Evolutionary conservation across 1,140 invertebrate species (phyloP).

Genomic region (Lerema accius): DNA sequence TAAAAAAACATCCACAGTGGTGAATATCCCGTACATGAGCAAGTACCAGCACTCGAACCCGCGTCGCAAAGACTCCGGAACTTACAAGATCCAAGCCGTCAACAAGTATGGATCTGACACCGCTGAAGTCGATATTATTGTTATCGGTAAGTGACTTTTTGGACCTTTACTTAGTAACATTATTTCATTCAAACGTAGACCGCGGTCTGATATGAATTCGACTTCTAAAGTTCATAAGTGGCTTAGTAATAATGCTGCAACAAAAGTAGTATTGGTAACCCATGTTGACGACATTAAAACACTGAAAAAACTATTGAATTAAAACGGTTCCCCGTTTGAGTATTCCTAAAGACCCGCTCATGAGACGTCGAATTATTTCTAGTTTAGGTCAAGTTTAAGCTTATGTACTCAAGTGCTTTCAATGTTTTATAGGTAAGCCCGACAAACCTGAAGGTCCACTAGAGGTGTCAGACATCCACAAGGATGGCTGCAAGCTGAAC

Average conservation of each 20-base stretch:
- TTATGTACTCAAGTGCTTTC: no score
- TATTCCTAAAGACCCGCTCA: no score
- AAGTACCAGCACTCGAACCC: slow-evolving; percentile 93
- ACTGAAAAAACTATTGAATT: no score
- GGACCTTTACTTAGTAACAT: slow-evolving; percentile 4
- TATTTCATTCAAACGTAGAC: no score
- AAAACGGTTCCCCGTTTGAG: no score
- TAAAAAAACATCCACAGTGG: no score
- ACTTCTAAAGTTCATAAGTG: no score
- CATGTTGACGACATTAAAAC: neutral
- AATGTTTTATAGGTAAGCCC: slow-evolving; percentile 91
- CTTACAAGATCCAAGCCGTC: slow-evolving; percentile 92
- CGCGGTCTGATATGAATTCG: no score
- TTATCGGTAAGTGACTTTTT: slow-evolving; percentile 89
- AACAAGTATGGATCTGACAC: slow-evolving; percentile 95
- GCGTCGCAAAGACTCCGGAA: slow-evolving; percentile 92
- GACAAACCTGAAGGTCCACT: slow-evolving; percentile 96
- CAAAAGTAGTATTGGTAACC: neutral
- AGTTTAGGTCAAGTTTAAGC: no score
- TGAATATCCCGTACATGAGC: slow-evolving; percentile 93
- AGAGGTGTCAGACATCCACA: slow-evolving; percentile 97
- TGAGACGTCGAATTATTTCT: slow-evolving; percentile 3
- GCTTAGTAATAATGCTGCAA: neutral
- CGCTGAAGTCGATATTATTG: slow-evolving; percentile 95
- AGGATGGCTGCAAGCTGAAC: slow-evolving; percentile 96